These are phyloP conservation scores for Nasua narica DNA, from an alignment of 2,797 vertebrate genomes.

Conservation along the genomic window DNA sequence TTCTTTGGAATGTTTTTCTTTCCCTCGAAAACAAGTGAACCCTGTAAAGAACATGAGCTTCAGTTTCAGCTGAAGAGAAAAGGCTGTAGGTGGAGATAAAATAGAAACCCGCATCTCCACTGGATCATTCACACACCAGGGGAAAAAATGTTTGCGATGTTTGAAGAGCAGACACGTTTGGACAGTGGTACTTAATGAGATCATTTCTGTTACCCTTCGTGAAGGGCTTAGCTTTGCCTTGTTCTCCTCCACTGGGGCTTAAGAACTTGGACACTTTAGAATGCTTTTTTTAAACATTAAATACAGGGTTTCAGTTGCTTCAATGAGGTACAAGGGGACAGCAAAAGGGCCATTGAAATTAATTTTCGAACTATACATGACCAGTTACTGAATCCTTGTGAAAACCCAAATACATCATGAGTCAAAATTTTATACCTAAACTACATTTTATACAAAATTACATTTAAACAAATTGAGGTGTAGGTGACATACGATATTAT, in stretches of 20 bases:
- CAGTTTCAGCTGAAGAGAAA: background rate
- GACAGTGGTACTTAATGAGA: background rate
- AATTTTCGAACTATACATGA: background rate
- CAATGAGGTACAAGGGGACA: background rate
- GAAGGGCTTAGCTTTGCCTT: conserved; percentile 20
- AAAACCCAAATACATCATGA: background rate
- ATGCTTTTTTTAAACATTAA: conserved; percentile 22
- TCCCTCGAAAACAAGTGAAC: conserved; percentile 1
- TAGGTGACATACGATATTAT: background rate
- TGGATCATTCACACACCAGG: background rate
- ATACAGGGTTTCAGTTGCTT: conserved; percentile 12
- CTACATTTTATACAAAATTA: background rate
- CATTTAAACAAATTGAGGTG: background rate
- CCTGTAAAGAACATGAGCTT: conserved; percentile 6
- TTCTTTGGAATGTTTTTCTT: conserved; percentile 42
- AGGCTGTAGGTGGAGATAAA: conserved; percentile 28
- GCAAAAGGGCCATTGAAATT: background rate
- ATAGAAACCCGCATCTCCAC: background rate
- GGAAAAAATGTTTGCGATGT: too few species aligned
- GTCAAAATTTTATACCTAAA: background rate
- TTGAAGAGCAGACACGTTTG: conserved; percentile 38
- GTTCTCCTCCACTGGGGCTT: conserved; percentile 43
- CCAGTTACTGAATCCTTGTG: background rate
- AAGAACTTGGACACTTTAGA: conserved; percentile 34
- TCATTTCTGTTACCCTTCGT: conserved; percentile 23